Percentiles rank a stretch among this genome's conserved stretches.
phyloP scores from a whole-genome alignment of 2,113 vertebrate species.

The Prionailurus viverrinus region DNA sequence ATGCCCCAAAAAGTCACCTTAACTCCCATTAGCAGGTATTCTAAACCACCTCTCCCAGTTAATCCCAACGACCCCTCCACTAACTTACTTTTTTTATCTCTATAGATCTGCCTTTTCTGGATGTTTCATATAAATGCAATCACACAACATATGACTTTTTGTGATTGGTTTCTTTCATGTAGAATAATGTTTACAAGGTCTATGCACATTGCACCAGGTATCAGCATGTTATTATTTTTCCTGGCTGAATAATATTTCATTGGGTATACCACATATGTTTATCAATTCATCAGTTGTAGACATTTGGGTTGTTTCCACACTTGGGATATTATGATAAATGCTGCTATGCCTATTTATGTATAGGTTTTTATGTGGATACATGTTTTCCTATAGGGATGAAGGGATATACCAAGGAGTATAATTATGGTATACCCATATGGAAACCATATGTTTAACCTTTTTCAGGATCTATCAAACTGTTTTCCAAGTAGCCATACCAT shows the following conservation, averaged over 20 bases:
- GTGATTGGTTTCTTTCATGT: not conserved
- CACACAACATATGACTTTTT: not conserved
- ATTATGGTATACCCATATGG: not conserved
- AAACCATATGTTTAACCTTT: not conserved
- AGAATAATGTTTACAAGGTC: not conserved
- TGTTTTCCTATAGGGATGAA: not conserved
- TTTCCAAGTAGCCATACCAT: not conserved
- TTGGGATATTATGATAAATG: not conserved
- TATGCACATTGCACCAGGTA: not conserved
- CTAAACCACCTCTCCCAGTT: rapidly evolving
- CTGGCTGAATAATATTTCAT: not conserved
- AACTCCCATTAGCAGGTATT: not conserved
- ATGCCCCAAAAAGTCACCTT: not conserved
- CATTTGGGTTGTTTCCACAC: not conserved
- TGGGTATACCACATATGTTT: not conserved
- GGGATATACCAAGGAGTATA: not conserved
- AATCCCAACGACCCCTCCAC: too few relatives aligned
- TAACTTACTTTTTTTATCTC: not conserved
- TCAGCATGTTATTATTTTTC: not conserved
- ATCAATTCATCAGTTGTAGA: not conserved
- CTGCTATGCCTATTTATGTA: not conserved
- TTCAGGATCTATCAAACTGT: not conserved
- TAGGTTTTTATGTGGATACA: not conserved
- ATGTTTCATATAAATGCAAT: not conserved
- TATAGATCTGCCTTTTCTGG: not conserved